Evolutionary conservation across 2,113 vertebrate genomes (phyloP).

Genomic region (Dicrurus megarhynchus): DNA sequence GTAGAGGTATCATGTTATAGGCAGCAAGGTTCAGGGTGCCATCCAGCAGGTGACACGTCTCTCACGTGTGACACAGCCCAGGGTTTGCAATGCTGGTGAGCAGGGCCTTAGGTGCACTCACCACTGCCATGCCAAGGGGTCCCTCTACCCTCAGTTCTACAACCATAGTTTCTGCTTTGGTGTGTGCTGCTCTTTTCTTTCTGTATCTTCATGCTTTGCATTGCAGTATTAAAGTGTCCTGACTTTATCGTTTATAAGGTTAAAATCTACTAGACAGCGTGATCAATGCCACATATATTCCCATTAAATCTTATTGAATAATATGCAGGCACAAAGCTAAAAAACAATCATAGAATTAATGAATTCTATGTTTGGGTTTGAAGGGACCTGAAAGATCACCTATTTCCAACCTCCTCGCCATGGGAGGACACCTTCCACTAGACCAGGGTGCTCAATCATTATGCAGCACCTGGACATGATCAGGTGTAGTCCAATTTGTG

Average conservation of each 20-base stretch:
- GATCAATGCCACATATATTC: neutral
- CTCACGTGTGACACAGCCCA: neutral
- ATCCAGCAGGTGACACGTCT: neutral
- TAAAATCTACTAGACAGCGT: accelerated
- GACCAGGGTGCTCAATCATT: neutral
- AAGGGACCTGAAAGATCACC: neutral
- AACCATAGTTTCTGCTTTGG: neutral
- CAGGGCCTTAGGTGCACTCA: neutral
- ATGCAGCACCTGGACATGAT: neutral
- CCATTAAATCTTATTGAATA: neutral
- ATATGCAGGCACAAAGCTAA: neutral
- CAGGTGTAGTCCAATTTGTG: neutral
- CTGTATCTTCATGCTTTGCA: neutral
- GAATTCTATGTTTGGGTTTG: neutral
- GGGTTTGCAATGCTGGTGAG: neutral
- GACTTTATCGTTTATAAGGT: neutral
- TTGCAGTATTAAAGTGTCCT: neutral
- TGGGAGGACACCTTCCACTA: no score
- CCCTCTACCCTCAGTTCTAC: neutral
- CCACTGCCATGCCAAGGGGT: accelerated
- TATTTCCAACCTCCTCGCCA: neutral
- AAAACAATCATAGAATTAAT: neutral
- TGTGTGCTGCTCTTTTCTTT: neutral
- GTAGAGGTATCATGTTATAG: accelerated
- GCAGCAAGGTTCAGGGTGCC: neutral